phyloP scores from a whole-genome alignment of 2,797 vertebrate genomes.

The Sitta carolinensis region DNA sequence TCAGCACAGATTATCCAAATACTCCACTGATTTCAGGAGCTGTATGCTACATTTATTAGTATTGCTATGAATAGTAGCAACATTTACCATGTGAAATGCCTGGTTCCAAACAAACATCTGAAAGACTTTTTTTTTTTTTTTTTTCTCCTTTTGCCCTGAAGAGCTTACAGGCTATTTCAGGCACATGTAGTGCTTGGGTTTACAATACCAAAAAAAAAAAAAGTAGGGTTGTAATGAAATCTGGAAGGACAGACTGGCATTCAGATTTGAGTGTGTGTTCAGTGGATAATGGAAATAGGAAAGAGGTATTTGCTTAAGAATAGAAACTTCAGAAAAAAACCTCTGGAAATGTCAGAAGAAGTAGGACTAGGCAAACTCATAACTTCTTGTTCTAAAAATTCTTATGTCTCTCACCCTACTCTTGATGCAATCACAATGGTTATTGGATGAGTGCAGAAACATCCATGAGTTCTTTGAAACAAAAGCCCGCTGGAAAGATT shows the following conservation, averaged over 20 bases:
- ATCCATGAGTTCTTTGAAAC: background rate
- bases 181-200: background rate
- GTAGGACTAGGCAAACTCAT: background rate
- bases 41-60: background rate
- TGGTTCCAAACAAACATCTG: conserved; percentile 2
- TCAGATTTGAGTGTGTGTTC: background rate
- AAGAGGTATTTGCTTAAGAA: background rate
- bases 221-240: background rate
- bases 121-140: background rate
- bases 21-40: background rate
- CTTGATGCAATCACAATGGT: background rate
- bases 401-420: background rate
- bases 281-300: background rate
- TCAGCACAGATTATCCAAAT: conserved; percentile 23
- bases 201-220: background rate
- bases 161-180: background rate
- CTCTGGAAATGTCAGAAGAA: background rate
- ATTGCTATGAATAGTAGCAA: conserved; percentile 27
- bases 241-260: background rate
- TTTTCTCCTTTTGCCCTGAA: background rate
- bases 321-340: background rate
- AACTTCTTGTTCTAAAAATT: background rate
- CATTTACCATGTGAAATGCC: background rate
- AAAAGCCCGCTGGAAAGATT: background rate
- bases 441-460: background rate